phyloP scores from a whole-genome alignment of 1,140 invertebrate genomes.

The Drosophila sturtevanti region DNA sequence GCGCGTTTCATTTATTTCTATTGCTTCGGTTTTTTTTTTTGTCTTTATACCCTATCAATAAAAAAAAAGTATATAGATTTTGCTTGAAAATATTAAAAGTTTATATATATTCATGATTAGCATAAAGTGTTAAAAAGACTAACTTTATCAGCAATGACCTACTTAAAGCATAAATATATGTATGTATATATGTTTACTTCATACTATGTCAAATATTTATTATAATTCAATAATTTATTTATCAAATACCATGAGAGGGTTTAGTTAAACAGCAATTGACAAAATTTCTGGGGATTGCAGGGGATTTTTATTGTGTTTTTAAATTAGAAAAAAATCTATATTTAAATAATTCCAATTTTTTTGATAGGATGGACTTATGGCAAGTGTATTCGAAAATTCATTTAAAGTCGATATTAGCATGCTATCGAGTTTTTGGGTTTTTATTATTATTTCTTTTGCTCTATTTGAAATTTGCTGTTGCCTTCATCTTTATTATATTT shows the following conservation, averaged over 20 bases:
- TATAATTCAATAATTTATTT: too few relatives aligned
- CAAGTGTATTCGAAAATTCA: background rate
- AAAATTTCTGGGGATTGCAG: too few relatives aligned
- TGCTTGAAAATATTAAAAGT: background rate
- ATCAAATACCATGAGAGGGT: too few relatives aligned
- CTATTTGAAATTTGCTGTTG: conserved; percentile 36
- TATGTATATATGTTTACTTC: too few relatives aligned
- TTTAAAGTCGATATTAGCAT: too few relatives aligned
- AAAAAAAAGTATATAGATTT: background rate
- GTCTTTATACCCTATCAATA: background rate
- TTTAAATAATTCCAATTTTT: background rate
- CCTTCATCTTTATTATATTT: conserved; percentile 20
- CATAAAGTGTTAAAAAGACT: background rate
- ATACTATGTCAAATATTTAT: too few relatives aligned
- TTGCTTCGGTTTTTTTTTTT: background rate
- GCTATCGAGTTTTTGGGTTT: background rate
- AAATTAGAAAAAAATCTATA: too few relatives aligned
- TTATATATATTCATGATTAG: background rate
- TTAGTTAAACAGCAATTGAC: too few relatives aligned
- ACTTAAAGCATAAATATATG: background rate
- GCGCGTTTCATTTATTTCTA: conserved; percentile 28
- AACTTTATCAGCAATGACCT: background rate
- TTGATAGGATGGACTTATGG: background rate
- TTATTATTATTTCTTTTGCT: conserved; percentile 32
- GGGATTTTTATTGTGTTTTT: too few relatives aligned